Evolutionary conservation across 2,113 vertebrate genomes (phyloP).

Genomic region (Clarias magur): DNA sequence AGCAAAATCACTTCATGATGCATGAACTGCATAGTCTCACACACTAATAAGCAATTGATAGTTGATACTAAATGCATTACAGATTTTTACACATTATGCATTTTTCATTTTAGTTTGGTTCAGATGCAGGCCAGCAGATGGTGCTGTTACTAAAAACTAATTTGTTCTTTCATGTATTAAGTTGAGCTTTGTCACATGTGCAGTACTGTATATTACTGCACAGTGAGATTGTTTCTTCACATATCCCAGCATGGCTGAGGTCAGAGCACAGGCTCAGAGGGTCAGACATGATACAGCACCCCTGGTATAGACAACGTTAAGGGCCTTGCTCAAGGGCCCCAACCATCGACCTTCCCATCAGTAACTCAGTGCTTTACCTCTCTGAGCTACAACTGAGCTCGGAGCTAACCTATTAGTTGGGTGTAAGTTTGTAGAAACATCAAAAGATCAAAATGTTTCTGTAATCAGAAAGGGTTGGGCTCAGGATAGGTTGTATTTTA

Average conservation of each 20-base stretch:
- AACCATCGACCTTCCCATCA: too few species aligned
- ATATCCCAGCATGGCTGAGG: too few species aligned
- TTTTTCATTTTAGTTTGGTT: not conserved
- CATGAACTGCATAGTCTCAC: not conserved
- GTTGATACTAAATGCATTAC: not conserved
- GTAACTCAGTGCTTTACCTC: too few species aligned
- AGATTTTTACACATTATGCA: not conserved
- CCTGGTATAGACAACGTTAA: too few species aligned
- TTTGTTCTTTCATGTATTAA: not conserved
- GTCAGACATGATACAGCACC: too few species aligned
- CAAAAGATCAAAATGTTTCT: not conserved
- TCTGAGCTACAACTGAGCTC: too few species aligned
- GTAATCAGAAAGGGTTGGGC: not conserved
- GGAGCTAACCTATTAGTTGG: not conserved
- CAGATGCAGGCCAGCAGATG: conserved; percentile 1
- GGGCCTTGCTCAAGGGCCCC: too few species aligned
- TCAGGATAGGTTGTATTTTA: not conserved
- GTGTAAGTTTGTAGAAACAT: not conserved
- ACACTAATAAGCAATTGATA: not conserved
- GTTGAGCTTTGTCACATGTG: too few species aligned
- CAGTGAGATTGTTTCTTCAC: too few species aligned
- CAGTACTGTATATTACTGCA: too few species aligned
- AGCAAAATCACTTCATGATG: not conserved
- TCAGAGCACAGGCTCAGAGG: too few species aligned
- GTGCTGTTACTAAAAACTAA: not conserved